Evolutionary conservation across 2,797 vertebrate species (phyloP).

Genomic region (Mus minutoides): DNA sequence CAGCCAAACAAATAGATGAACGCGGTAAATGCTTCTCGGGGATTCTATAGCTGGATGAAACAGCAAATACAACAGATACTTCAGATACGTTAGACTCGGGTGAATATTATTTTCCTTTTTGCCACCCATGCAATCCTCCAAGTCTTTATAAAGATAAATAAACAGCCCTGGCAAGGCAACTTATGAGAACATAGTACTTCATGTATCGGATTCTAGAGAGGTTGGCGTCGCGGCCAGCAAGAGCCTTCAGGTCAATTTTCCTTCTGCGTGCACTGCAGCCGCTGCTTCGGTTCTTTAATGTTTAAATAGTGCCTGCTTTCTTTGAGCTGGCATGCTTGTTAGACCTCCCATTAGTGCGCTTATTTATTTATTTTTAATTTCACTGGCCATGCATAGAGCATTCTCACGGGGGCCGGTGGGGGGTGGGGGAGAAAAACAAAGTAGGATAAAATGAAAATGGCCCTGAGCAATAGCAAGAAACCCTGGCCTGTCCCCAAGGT

Average conservation of each 20-base stretch:
- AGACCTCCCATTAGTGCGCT: constrained; percentile 57
- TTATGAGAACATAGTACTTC: not conserved
- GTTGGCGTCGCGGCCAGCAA: not conserved
- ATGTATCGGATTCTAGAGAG: not conserved
- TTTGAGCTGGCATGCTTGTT: constrained; percentile 33
- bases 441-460: constrained; percentile 5
- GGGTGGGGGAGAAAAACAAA: not conserved
- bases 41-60: constrained; percentile 21
- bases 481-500: not conserved
- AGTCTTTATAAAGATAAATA: constrained; percentile 33
- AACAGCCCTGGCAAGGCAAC: constrained; percentile 39
- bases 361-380: constrained; percentile 82
- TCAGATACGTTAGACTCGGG: constrained; percentile 1
- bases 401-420: not conserved
- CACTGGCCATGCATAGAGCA: constrained; percentile 49
- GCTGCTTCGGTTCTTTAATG: constrained; percentile 65
- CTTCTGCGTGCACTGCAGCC: not conserved
- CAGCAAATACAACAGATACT: constrained; percentile 22
- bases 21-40: not conserved
- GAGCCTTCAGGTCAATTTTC: constrained; percentile 58
- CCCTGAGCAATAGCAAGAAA: constrained; percentile 10
- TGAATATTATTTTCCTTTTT: constrained; percentile 46
- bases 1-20: not conserved
- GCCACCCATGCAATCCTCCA: not conserved
- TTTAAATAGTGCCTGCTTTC: constrained; percentile 65